Evolutionary conservation across 2,113 vertebrate genomes (phyloP), one percentile per base, ranked within the genome.

Genomic region (Calonectris borealis): DNA sequence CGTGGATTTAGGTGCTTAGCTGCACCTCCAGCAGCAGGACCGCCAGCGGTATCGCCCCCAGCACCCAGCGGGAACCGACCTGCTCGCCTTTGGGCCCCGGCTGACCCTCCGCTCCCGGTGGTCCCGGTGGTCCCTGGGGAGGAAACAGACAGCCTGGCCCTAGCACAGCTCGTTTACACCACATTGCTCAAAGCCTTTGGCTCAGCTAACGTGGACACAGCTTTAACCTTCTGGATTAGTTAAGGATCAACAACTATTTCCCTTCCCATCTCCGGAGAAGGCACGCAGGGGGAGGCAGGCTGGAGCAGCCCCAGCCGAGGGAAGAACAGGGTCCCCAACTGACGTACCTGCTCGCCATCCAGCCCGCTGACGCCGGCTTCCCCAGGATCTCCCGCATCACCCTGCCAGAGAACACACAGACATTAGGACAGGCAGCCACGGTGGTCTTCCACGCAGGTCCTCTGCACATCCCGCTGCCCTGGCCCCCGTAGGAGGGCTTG

Each of bases 11-110:
- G 69, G 66, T 29, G 17, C 27, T 69, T 13, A 29, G 13, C 60
- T 17, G 31, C 19, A n/a, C 27, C 48, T 54, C 25, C 21, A 34
- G 46, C 42, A 81, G 42, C 1, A 1, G 49, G n/a, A 10, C 48
- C 9, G 3, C 31, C 5, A 4, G 18, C 1, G 2, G 6, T 10
- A 51, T 12, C 36, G 11, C n/a, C 29, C 79, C 40, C 69, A 79
- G 90, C 75, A 65, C 52, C 76, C 70, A 76, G 54, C 9, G 3
- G 62, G n/a, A 61, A 97, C 98, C 22, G 13, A 99, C 99, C 98
- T 98, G 98, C 72, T 99, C 96, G 48, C 99, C 99, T 95, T 99
- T 99, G 57, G 17, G 78, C 40, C 99, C 99, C 1, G 42, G 62
- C 60, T 85, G 97, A 4, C 99, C 99, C 76, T 99, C 98, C 1